A percentile compares a stretch with the other conserved stretches of the same genome.
These are phyloP conservation scores for Hycleus phaleratus DNA, from an alignment of 1,140 invertebrate species.

Conservation along the genomic window DNA sequence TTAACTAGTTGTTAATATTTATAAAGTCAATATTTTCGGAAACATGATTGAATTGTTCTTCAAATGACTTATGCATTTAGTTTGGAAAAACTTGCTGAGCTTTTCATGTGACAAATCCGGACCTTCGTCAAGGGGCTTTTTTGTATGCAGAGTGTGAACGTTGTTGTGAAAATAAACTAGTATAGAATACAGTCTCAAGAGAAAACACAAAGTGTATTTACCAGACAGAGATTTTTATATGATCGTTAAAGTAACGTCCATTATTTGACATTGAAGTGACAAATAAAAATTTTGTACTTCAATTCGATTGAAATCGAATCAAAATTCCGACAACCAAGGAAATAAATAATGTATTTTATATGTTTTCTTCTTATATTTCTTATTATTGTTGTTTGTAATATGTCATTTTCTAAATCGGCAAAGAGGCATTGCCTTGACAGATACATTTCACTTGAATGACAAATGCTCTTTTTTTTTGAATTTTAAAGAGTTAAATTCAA, in stretches of 20 bases:
- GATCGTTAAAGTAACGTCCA: slow-evolving; percentile 1
- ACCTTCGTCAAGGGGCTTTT: slow-evolving; percentile 17
- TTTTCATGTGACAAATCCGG: slow-evolving; percentile 16
- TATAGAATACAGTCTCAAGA: slow-evolving; percentile 12
- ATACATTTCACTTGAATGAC: too few species aligned
- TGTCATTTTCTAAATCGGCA: too few species aligned
- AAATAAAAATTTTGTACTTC: neutral
- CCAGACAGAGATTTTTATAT: slow-evolving; percentile 9
- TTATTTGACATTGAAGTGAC: neutral
- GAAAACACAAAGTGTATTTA: slow-evolving; percentile 15
- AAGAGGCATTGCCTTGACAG: too few species aligned
- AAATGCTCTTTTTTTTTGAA: too few species aligned
- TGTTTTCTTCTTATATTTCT: too few species aligned
- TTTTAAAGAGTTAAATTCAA: too few species aligned
- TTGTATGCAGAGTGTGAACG: slow-evolving; percentile 16
- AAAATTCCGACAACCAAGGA: too few species aligned
- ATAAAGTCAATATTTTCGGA: slow-evolving; percentile 7
- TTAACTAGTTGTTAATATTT: too few species aligned
- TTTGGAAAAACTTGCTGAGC: slow-evolving; percentile 11
- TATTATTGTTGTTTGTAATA: too few species aligned
- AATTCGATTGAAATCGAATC: too few species aligned
- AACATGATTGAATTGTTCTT: slow-evolving; percentile 9
- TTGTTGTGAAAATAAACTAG: slow-evolving; percentile 16
- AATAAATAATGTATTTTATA: too few species aligned
- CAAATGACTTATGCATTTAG: slow-evolving; percentile 13